Evolutionary conservation across 2,797 vertebrate genomes (phyloP).

Genomic region (Macroramphosus scolopax): DNA sequence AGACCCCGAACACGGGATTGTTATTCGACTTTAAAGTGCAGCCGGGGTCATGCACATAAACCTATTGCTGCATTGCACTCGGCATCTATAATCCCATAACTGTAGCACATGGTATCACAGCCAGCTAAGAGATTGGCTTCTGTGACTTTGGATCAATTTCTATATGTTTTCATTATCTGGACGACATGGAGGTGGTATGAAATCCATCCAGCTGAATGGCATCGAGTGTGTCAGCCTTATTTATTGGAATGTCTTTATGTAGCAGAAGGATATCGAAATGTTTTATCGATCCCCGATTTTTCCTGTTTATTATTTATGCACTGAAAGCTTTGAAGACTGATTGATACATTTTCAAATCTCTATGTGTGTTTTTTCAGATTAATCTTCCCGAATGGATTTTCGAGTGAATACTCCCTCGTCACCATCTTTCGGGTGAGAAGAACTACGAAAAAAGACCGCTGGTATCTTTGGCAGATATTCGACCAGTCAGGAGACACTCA

Average conservation of each 20-base stretch:
- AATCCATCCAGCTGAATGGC: constrained; percentile 65
- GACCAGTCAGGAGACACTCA: constrained; percentile 84
- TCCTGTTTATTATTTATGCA: too few species aligned
- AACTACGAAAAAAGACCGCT: constrained; percentile 92
- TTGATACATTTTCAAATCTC: too few species aligned
- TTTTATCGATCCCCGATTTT: constrained; percentile 63
- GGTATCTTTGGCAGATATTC: constrained; percentile 94
- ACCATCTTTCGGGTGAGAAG: constrained; percentile 87
- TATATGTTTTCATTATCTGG: constrained; percentile 64
- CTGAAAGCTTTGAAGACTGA: too few species aligned
- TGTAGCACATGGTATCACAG: constrained; percentile 19
- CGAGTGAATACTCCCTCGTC: constrained; percentile 86
- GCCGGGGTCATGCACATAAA: constrained; percentile 48
- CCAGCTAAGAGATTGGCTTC: constrained; percentile 47
- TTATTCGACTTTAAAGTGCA: constrained; percentile 33
- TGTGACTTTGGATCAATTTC: constrained; percentile 61
- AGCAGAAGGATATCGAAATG: constrained; percentile 53
- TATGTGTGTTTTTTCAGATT: constrained; percentile 72
- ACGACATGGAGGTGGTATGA: constrained; percentile 49
- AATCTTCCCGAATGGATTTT: constrained; percentile 87
- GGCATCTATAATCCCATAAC: constrained; percentile 27
- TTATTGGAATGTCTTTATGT: constrained; percentile 41
- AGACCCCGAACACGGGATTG: constrained; percentile 9
- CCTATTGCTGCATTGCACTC: constrained; percentile 4
- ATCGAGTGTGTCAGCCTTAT: constrained; percentile 65